Base-by-base conservation (phyloP, 2,797 vertebrate species). In the Chromobotia macracanthus region DNA sequence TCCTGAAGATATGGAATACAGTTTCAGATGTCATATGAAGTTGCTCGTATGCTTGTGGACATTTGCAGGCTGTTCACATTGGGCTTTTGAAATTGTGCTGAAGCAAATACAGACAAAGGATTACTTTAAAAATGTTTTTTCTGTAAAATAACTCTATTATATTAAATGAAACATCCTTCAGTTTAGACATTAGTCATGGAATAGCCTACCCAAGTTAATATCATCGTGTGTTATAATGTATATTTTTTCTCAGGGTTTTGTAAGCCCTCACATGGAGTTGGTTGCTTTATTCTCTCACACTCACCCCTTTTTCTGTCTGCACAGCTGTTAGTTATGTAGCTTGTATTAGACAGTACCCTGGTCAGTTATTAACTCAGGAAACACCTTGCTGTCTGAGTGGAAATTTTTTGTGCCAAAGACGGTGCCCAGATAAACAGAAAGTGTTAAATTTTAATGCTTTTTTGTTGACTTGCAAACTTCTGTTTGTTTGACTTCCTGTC, bases 241-340 rank as follows among this genome's bases (percentile, higher is more conserved):
- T 55, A 38, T 64, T 31, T 11, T 10, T 13, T 12, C 41, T 4
- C 58, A 19, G 16, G n/a, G 53, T 46, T 21, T 50, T 4, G 55
- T 69, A 53, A 46, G 11, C 9, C 15, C 35, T 77, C 38, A 31
- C 35, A 60, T 0, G 50, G 12, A 69, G 65, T 53, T 69, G 66
- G 46, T 60, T 46, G 51, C 35, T 60, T 50, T 51, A 35, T 41
- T 23, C 25, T 71, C 56, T 78, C 67, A 38, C 44, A 50, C 10
- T 71, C n/a, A n/a, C n/a, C n/a, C n/a, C n/a, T n/a, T n/a, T 70
- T 72, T 79, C 60, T 78, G 55, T 70, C 75, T 41, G 58, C 31
- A 71, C 76, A 64, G 58, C 76, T 78, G 58, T 55, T 63, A 21
- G 68, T 64, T 61, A 56, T n/a, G 6, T 28, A 5, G 67, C 28